Base-by-base conservation (phyloP, 2,113 vertebrate species). In the Arothron firmamentum region DNA sequence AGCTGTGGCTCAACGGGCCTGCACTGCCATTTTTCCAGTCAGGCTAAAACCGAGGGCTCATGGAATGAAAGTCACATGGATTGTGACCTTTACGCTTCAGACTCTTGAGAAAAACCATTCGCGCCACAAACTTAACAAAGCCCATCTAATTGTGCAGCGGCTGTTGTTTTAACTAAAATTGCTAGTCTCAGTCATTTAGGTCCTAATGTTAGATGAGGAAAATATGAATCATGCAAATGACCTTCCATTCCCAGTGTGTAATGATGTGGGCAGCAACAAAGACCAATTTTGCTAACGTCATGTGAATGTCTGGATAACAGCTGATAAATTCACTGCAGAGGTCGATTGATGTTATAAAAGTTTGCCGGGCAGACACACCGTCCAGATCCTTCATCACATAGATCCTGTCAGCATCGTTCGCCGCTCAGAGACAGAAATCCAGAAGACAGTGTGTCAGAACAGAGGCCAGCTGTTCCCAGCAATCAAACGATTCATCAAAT, bases 301-400 rank as follows among this genome's bases (percentile, higher is more conserved):
- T 67, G 21, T 28, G 67, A 72, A 58, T 55, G 52, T 71, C 55
- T 77, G 67, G 75, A 72, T 34, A 84, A 74, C 86, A 88, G 86
- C 82, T 85, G 86, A 86, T 52, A 52, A 80, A 65, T 78, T 58
- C 54, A 10, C 6, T 52, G 42, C n/a, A 19, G 54, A 76, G 21
- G 80, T 57, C 80, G 78, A 86, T 81, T 68, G 86, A 83, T 75
- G 80, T 64, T 72, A 70, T 79, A 64, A 70, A 83, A 81, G 62
- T 28, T 28, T 28, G 25, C 4, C 6, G 25, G 25, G 78, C 80
- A 71, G 72, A 86, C 72, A 82, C 79, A 54, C 60, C 66, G 66
- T 62, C 52, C 62, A 75, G 65, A 80, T 80, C 80, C 70, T 59
- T 70, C 55, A 46, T 77, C 86, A 82, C 78, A 80, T 67, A 74